These are phyloP conservation scores for Sinelater perroti DNA, from an alignment of 2,888 invertebrate species.

Conservation along the genomic window DNA sequence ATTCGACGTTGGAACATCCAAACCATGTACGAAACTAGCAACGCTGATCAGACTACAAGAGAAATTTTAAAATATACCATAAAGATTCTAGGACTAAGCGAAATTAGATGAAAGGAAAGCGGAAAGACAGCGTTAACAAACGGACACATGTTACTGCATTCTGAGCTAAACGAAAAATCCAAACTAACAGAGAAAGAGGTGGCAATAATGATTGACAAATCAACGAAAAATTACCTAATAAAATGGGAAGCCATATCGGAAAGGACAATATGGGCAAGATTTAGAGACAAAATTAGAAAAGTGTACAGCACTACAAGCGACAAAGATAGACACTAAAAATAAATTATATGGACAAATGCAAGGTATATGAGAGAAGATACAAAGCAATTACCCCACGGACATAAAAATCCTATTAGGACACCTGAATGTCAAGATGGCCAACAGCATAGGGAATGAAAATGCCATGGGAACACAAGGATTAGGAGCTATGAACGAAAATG, in stretches of 20 bases:
- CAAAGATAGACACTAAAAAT: constrained; percentile 1
- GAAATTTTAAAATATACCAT: neutral
- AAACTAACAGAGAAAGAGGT: neutral
- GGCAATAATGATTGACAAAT: constrained; percentile 5
- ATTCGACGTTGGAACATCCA: neutral
- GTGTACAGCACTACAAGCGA: neutral
- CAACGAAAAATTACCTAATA: constrained; percentile 1
- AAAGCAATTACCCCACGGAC: constrained; percentile 3
- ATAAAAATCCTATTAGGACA: neutral
- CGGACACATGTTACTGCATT: too few relatives aligned
- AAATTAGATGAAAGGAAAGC: neutral
- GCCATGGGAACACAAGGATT: too few relatives aligned
- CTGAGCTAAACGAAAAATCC: neutral
- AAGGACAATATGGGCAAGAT: too few relatives aligned
- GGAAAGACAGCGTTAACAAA: too few relatives aligned
- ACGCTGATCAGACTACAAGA: neutral
- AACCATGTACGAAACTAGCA: too few relatives aligned
- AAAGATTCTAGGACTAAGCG: neutral
- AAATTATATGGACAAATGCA: constrained; percentile 2
- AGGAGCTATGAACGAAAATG: too few relatives aligned
- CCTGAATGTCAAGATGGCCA: too few relatives aligned
- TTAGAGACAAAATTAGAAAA: too few relatives aligned
- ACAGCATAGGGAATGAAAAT: too few relatives aligned
- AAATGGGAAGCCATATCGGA: too few relatives aligned
- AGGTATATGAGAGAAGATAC: neutral